Percentiles rank a stretch among this genome's conserved stretches.
Conservation (phyloP, 2,797 vertebrate species). For the Tragelaphus eurycerus region DNA sequence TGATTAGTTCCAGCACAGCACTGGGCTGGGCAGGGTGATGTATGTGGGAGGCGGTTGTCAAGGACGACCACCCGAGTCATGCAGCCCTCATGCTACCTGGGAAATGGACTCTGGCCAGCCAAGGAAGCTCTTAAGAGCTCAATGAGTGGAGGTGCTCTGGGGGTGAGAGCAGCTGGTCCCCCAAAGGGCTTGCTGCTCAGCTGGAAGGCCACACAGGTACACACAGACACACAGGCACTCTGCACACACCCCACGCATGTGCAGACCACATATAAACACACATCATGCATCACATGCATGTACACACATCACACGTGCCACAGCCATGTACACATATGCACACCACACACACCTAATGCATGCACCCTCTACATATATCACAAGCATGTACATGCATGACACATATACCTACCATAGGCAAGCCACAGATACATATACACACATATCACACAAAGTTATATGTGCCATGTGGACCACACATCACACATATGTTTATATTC, state of each 20-base stretch:
- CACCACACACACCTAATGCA: neutral
- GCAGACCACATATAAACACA: neutral
- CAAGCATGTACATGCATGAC: neutral
- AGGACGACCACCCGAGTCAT: neutral
- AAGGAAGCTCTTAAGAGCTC: neutral
- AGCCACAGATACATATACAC: neutral
- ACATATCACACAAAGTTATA: neutral
- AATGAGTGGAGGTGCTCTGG: neutral
- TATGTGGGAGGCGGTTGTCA: neutral
- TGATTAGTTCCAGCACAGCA: neutral
- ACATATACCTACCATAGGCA: neutral
- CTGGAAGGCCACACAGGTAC: neutral
- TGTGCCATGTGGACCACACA: neutral
- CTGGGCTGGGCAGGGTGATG: neutral
- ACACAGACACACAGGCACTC: neutral
- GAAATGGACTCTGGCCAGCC: neutral
- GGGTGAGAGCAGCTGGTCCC: neutral
- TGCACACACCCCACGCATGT: accelerated
- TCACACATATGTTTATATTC: neutral
- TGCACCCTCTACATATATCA: neutral
- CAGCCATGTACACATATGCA: neutral
- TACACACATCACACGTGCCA: neutral
- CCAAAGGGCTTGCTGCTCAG: neutral
- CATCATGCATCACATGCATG: accelerated
- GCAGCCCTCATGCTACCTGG: neutral